Base-by-base conservation (phyloP, 92 coral and sea anemone genomes). In the Montipora capitata region DNA sequence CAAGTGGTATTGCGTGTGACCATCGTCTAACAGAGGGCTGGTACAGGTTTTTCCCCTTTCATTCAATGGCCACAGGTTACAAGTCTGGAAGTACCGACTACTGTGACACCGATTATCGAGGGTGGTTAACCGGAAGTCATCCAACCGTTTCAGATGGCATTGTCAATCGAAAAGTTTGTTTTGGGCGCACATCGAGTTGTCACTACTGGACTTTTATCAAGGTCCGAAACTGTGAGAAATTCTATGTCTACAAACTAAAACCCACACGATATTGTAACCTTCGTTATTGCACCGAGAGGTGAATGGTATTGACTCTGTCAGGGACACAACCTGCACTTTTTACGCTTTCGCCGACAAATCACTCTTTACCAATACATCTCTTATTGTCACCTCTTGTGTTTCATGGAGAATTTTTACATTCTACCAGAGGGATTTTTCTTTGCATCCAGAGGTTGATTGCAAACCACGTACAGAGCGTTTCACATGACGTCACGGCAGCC, bases 151-250 rank as follows among this genome's bases (percentile, higher is more conserved):
- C 41, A 39, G 94, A 95, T 12, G 96, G 96, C 4, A 83, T 91
- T n/a, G 91, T 90, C 69, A 45, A 44, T 67, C 85, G 91, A 2
- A 76, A 71, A 71, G 96, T 95, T 39, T 95, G 98, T 66, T 95
- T 95, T 81, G 91, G 87, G 7, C 1, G 0, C 12, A 0, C 14
- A 65, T n/a, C 4, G 11, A 9, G 12, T 41, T 94, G 98, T 10
- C 48, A 57, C 3, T 76, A 62, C 14, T 62, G 43, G 15, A 70
- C 3, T 41, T 67, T 79, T 11, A 94, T 90, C n/a, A 75, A 82
- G 14, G 96, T 95, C 66, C 96, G 96, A 14, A 95, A 95, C 79
- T 95, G 98, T 79, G 96, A 96, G 11, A 78, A 58, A 2, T 95
- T 92, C 67, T 95, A 90, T 66, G 98, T 95, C 10, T 95, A 95